Evolutionary conservation across 2,888 invertebrate genomes (phyloP), one percentile per base, ranked within the genome.

Genomic region (Bombylius major): DNA sequence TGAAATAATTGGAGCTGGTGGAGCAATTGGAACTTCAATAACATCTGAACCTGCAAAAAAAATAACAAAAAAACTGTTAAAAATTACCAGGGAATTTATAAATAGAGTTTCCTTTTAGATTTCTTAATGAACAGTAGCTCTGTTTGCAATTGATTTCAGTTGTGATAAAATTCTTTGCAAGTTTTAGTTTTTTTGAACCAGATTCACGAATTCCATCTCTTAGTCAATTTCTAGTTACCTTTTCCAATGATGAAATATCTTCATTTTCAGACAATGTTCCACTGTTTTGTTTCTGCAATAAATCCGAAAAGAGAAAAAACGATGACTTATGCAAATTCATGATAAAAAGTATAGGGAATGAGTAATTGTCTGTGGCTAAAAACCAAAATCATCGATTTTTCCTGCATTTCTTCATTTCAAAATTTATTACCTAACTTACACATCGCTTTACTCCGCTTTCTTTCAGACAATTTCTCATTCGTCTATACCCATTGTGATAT

Each of bases 1-100:
- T 5, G 61, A 59, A 47, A 62, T 62, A 11, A 58, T 44, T 39
- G 62, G 61, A 14, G 61, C 61, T 45, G 61, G 62, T 32, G 55
- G 62, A 44, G 71, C 70, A n/a, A 72, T 57, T 0, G 74, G 73
- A 39, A 75, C 73, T 62, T 74, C 74, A 34, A 75, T 67, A 53
- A 73, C 73, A 64, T 75, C 75, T 4, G 75, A 75, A 65, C 73
- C 74, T 74, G 63, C 47, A 71, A 72, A 47, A 58, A 5, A 39
- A 31, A 53, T 31, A 39, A 33, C 50, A 36, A 47, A 47, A 9
- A 47, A 7, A 4, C 14, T 46, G 13, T n/a, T n/a, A 46, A n/a
- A 46, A 4, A 11, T 23, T 46, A n/a, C 23, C 4, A 46, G 13
- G n/a, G 46, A 3, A 23, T 23, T 23, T 23, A 23, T 23, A 23